Base-by-base conservation (phyloP, 2,113 vertebrate species). In the Mustela lutreola region DNA sequence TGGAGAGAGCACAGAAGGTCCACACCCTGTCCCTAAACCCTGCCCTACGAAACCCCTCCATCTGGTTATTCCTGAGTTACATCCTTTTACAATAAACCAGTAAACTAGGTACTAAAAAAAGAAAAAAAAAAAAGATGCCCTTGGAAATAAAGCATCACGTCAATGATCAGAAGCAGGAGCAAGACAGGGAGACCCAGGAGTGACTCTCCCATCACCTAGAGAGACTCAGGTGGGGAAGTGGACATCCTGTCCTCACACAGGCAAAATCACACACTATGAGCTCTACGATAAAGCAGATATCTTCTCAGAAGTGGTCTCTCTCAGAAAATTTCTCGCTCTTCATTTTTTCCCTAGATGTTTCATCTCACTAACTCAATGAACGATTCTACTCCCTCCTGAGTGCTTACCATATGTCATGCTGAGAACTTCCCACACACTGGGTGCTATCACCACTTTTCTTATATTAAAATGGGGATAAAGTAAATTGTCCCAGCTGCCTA, bases 231-330 rank as follows among this genome's bases (percentile, higher is more conserved):
- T 1, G 36, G 28, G 16, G 18, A 48, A 16, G 48, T 4, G 39
- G 81, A 16, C 48, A 21, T 26, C 58, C 4, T 53, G 58, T 7
- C 22, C 60, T n/a, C 15, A 76, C 79, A 60, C 3, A 36, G 24
- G 33, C 45, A 63, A 3, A 18, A 36, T 19, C 58, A n/a, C n/a
- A 2, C 5, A 33, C 0, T 0, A 11, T 26, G 24, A 79, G 15
- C 62, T 63, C 62, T 58, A 26, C 1, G 1, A 79, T 33, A 56
- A 39, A 14, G 19, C 7, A 48, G 31, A 3, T n/a, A 1, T 31
- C 70, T 53, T 91, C 58, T 39, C n/a, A 81, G 81, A 56, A 88
- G 48, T 0, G 0, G 3, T 21, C 26, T 18, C 15, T 11, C 50
- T 39, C 2, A 63, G 62, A 76, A 71, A 56, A 26, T 19, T 31